A percentile compares a stretch with the other conserved stretches of the same genome.
phyloP scores from a whole-genome alignment of 2,888 invertebrate species.

The Thyatira batis region DNA sequence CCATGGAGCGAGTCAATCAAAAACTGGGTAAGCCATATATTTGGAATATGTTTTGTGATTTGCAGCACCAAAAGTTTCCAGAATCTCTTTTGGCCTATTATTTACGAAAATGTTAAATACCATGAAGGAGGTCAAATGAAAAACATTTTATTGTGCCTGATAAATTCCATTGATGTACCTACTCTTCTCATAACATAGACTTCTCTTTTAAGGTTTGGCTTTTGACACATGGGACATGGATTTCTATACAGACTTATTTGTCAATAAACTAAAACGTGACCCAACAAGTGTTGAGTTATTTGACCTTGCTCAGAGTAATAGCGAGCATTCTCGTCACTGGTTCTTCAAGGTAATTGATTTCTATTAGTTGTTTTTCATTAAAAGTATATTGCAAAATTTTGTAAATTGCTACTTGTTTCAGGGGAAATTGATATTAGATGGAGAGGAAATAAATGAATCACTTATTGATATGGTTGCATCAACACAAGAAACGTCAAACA shows the following conservation, averaged over 20 bases:
- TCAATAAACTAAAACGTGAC: slow-evolving; percentile 91
- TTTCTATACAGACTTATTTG: slow-evolving; percentile 94
- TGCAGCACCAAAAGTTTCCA: neutral
- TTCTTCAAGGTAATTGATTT: slow-evolving; percentile 89
- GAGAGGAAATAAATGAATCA: slow-evolving; percentile 88
- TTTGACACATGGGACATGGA: slow-evolving; percentile 96
- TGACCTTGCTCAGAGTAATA: slow-evolving; percentile 98
- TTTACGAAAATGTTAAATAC: too few species aligned
- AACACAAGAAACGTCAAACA: slow-evolving; percentile 92
- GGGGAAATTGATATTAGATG: slow-evolving; percentile 93
- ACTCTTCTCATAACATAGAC: neutral
- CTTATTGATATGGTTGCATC: slow-evolving; percentile 96
- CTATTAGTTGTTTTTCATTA: neutral
- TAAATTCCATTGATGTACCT: neutral
- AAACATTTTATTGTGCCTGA: too few species aligned
- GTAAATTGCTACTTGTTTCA: slow-evolving; percentile 39
- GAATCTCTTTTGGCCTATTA: too few species aligned
- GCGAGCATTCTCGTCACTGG: slow-evolving; percentile 99
- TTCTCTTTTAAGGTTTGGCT: slow-evolving; percentile 85
- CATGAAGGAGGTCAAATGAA: too few species aligned
- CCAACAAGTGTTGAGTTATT: slow-evolving; percentile 99
- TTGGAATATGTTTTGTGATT: neutral
- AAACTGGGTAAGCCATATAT: slow-evolving; percentile 83
- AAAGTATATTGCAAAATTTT: neutral
- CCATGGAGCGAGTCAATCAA: slow-evolving; percentile 90